Conservation (phyloP, 2,888 invertebrate genomes). For the Dyspetes luteomarginatus region DNA sequence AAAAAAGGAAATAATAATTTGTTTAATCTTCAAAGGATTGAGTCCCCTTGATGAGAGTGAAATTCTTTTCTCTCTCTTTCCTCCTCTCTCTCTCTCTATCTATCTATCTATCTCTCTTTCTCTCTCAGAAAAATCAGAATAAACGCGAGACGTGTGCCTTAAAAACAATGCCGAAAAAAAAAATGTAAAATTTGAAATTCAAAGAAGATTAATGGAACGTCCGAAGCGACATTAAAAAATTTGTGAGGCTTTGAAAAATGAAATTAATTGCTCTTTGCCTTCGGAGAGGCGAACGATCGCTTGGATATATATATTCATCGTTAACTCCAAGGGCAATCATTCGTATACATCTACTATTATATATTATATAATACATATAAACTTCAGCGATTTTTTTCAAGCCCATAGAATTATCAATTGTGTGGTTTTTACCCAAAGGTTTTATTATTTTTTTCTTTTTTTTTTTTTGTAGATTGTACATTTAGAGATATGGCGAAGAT, state of each 20-base stretch:
- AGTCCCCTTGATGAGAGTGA: too few relatives aligned
- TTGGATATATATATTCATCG: conserved; percentile 24
- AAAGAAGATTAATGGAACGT: conserved; percentile 2
- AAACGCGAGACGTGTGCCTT: conserved; percentile 54
- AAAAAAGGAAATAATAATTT: conserved; percentile 39
- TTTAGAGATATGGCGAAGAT: conserved; percentile 31
- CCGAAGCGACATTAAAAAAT: not conserved
- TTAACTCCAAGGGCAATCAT: conserved; percentile 58
- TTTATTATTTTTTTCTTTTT: conserved; percentile 4
- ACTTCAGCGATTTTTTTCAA: conserved; percentile 18
- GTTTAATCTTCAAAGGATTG: conserved; percentile 47
- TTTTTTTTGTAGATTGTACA: conserved; percentile 49
- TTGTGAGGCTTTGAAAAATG: not conserved
- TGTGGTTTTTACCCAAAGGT: conserved; percentile 24
- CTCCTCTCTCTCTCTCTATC: too few relatives aligned
- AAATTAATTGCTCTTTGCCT: conserved; percentile 24
- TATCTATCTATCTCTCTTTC: too few relatives aligned
- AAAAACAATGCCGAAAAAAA: conserved; percentile 41
- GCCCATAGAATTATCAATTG: conserved; percentile 13
- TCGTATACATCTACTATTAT: conserved; percentile 22
- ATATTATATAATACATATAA: conserved; percentile 17
- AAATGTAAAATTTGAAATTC: conserved; percentile 28
- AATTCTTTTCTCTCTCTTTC: too few relatives aligned
- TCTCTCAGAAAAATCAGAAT: not conserved
- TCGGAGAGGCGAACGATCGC: conserved; percentile 49